phyloP scores from a whole-genome alignment of 2,888 invertebrate genomes.

The Euproctis similis region DNA sequence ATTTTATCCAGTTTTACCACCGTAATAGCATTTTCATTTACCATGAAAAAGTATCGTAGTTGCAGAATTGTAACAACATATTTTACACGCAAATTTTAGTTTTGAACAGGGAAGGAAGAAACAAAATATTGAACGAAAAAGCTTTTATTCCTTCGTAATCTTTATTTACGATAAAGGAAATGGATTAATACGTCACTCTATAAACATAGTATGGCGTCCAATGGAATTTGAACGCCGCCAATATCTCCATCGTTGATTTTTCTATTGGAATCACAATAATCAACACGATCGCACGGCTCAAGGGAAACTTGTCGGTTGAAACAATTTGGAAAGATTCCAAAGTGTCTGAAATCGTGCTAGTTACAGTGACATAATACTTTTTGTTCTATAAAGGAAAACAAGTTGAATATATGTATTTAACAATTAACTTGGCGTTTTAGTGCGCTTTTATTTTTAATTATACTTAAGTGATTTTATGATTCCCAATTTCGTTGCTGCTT shows the following conservation, averaged over 20 bases:
- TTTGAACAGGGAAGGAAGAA: no score
- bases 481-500: no score
- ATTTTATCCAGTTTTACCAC: no score
- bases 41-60: no score
- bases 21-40: no score
- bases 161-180: constrained; percentile 43
- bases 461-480: no score
- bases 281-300: constrained; percentile 28
- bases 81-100: no score
- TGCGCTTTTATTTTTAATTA: no score
- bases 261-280: constrained; percentile 12
- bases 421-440: constrained; percentile 6
- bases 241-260: constrained; percentile 19
- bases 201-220: constrained; percentile 28
- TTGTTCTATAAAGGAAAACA: constrained; percentile 26
- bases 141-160: constrained; percentile 27
- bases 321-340: constrained; percentile 58
- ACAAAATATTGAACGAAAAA: constrained; percentile 17
- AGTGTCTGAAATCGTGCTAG: constrained; percentile 47
- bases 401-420: constrained; percentile 10
- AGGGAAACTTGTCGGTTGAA: constrained; percentile 22
- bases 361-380: constrained; percentile 51
- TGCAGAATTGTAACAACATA: no score
- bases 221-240: constrained; percentile 21
- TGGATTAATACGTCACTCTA: constrained; percentile 41